A percentile compares a stretch with the other conserved stretches of the same genome.
These are phyloP conservation scores for Drepana arcuata DNA, from an alignment of 1,140 invertebrate species.

Conservation along the genomic window DNA sequence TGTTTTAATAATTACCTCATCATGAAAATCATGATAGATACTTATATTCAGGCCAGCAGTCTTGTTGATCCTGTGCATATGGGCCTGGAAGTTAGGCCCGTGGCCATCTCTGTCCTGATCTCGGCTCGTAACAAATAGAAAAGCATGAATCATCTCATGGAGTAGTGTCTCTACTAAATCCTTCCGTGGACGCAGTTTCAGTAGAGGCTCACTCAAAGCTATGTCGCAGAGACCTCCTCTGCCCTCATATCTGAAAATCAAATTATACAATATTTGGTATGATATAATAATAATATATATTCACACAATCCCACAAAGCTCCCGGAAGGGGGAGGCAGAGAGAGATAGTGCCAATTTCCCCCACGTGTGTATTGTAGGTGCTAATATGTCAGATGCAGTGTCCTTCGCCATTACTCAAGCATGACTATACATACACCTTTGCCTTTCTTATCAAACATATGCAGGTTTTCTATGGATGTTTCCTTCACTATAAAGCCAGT, in stretches of 20 bases:
- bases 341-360: too few species aligned
- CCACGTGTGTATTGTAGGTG: too few species aligned
- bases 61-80: conserved; percentile 95
- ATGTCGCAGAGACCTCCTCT: conserved; percentile 85
- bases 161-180: conserved; percentile 96
- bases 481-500: too few species aligned
- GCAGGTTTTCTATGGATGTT: too few species aligned
- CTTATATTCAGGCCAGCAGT: conserved; percentile 90
- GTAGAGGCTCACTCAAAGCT: conserved; percentile 88
- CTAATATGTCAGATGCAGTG: too few species aligned
- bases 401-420: too few species aligned
- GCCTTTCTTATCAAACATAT: too few species aligned
- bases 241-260: conserved; percentile 82
- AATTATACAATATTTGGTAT: too few species aligned
- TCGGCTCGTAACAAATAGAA: conserved; percentile 89
- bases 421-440: too few species aligned
- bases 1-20: conserved; percentile 63
- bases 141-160: conserved; percentile 99
- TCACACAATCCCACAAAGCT: too few species aligned
- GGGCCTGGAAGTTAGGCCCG: conserved; percentile 93
- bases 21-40: conserved; percentile 74
- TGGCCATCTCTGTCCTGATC: conserved; percentile 92
- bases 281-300: too few species aligned
- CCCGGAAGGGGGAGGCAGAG: too few species aligned
- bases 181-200: conserved; percentile 93